A percentile compares a stretch with the other conserved stretches of the same genome.
Evolutionary conservation across 2,113 vertebrate species (phyloP).

Genomic region (Pedetes capensis): DNA sequence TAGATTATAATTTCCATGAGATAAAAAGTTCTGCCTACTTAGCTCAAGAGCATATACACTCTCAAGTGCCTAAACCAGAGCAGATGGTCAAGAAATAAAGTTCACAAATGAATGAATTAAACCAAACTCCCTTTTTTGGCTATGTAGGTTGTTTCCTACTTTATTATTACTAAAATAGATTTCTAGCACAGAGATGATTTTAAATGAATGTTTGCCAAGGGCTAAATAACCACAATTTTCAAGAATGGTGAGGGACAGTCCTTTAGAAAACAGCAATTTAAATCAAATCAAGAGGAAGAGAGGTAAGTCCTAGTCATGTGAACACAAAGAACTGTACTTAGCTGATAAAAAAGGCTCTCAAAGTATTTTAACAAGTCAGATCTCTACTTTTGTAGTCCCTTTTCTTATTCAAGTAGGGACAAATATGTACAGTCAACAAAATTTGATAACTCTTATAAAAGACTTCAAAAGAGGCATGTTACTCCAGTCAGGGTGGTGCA

Average conservation of each 20-base stretch:
- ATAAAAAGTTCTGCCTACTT: not conserved
- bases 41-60: not conserved
- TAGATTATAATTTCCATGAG: not conserved
- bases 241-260: not conserved
- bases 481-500: not conserved
- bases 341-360: not conserved
- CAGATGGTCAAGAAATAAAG: not conserved
- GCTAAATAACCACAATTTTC: constrained; percentile 20
- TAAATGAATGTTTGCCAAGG: not conserved
- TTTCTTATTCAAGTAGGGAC: constrained; percentile 14
- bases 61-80: not conserved
- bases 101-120: not conserved
- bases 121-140: not conserved
- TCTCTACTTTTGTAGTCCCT: not conserved
- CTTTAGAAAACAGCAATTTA: not conserved
- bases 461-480: not conserved
- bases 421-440: not conserved
- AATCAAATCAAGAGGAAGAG: not conserved
- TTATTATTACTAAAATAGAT: not conserved
- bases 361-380: not conserved
- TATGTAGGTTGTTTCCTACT: not conserved
- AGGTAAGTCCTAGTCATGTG: not conserved
- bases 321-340: not conserved
- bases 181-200: not conserved
- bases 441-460: not conserved